Base-by-base conservation (phyloP, 2,888 invertebrate genomes). In the Electrophaes corylata region DNA sequence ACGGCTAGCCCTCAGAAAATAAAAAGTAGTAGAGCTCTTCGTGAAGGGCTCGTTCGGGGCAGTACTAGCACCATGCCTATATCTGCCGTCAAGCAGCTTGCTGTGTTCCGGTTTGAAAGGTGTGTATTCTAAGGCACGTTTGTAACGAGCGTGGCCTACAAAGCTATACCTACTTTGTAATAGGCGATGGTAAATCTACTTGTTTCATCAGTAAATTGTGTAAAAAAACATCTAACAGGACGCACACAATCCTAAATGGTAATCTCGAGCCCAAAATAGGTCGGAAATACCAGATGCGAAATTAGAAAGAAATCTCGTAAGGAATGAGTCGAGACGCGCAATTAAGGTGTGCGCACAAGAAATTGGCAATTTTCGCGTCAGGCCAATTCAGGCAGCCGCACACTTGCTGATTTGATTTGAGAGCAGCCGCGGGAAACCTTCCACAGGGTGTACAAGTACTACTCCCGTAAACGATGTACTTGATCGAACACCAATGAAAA, bases 361-460 rank as follows among this genome's bases (percentile, higher is more conserved):
- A 79, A 84, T 84, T 84, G 84, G 62, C 84, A 84, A 84, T 84
- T 79, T 83, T 71, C 69, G 70, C 69, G 68, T 76, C 73, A 71
- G 71, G 81, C 80, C 82, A 80, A 78, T 81, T 69, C 64, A 65
- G 67, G 64, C 51, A 5, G 43, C 12, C 65, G 61, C 57, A 52
- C 65, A 58, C 65, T 50, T 47, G 56, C 46, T 57, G 53, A 62
- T 65, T 58, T 50, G 58, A 65, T 65, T 65, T 65, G 45, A 31
- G 12, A 43, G 45, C 44, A 29, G 49, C 46, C 57, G 55, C 55
- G 60, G 56, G 53, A 53, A 46, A 50, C 26, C 6, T 33, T 35
- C 0, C 16, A 37, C 37, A 37, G 8, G 37, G 10, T 37, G 37
- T 10, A 3, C 4, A 6, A 16, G 16, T 3, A 16, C 5, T 16